Conservation (phyloP, 2,797 vertebrate genomes). For the Notolabrus celidotus region DNA sequence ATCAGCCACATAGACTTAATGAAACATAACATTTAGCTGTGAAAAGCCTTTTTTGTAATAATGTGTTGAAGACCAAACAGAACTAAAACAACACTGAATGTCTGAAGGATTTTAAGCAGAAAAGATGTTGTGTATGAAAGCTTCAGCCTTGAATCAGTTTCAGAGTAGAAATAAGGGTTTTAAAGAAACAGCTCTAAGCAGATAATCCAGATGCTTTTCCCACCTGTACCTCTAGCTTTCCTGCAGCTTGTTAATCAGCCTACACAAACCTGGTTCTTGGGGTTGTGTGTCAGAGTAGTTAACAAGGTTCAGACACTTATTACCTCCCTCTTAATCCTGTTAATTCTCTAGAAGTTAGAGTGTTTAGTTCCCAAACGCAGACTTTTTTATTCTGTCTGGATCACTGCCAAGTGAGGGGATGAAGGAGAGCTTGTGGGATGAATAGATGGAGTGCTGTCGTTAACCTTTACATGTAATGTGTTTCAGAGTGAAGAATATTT, state of each 20-base stretch:
- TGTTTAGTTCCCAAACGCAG: slow-evolving; percentile 56
- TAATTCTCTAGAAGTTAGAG: slow-evolving; percentile 51
- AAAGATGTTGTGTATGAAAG: slow-evolving; percentile 39
- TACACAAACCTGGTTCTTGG: slow-evolving; percentile 27
- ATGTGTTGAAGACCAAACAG: too few species aligned
- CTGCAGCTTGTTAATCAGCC: slow-evolving; percentile 52
- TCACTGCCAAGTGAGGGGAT: slow-evolving; percentile 12
- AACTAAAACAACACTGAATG: not conserved
- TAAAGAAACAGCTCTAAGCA: slow-evolving; percentile 19
- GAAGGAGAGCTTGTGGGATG: slow-evolving; percentile 13
- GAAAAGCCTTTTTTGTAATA: too few species aligned
- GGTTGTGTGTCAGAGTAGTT: slow-evolving; percentile 31
- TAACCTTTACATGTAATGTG: slow-evolving; percentile 71
- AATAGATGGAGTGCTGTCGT: slow-evolving; percentile 38
- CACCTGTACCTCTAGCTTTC: slow-evolving; percentile 21
- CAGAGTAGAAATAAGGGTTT: slow-evolving; percentile 32
- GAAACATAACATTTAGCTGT: too few species aligned
- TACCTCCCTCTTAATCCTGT: slow-evolving; percentile 53
- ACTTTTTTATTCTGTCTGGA: slow-evolving; percentile 19
- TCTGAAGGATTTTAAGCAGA: slow-evolving; percentile 29
- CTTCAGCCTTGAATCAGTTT: slow-evolving; percentile 21
- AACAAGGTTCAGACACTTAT: slow-evolving; percentile 52
- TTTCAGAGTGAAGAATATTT: slow-evolving; percentile 50
- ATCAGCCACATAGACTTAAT: too few species aligned
- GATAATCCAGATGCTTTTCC: slow-evolving; percentile 45